Conservation (phyloP, 2,113 vertebrate genomes). For the Epinephelus moara region DNA sequence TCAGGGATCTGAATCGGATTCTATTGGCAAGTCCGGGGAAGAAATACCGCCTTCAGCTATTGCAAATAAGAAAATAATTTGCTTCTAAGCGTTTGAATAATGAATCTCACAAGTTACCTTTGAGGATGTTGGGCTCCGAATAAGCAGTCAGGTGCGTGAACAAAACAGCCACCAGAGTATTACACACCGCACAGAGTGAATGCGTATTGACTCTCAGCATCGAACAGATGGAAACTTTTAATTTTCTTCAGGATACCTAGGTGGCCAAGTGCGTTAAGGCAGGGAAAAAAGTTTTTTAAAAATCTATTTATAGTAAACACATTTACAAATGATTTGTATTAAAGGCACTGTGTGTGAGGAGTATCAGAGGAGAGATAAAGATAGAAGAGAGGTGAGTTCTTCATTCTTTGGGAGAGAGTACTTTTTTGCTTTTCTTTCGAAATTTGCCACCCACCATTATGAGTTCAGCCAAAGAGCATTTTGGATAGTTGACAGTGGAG, state of each 20-base stretch:
- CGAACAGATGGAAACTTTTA: conserved; percentile 61
- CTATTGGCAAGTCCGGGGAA: conserved; percentile 22
- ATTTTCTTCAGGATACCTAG: conserved; percentile 49
- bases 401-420: not conserved
- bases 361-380: not conserved
- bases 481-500: conserved; percentile 4
- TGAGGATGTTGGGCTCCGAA: conserved; percentile 49
- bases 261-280: conserved; percentile 21
- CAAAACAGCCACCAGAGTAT: conserved; percentile 45
- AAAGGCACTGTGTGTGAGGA: conserved; percentile 73
- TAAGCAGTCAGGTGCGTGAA: conserved; percentile 49
- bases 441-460: not conserved
- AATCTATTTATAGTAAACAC: conserved; percentile 43
- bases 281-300: conserved; percentile 48
- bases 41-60: conserved; percentile 38
- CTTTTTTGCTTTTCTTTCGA: not conserved
- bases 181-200: conserved; percentile 44
- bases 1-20: conserved; percentile 33
- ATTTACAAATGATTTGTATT: conserved; percentile 56
- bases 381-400: not conserved
- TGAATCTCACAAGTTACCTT: conserved; percentile 55
- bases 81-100: conserved; percentile 63
- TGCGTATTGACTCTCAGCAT: conserved; percentile 50
- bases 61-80: conserved; percentile 63
- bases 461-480: conserved; percentile 12